These are phyloP conservation scores for Drosophila leonis DNA, from an alignment of 2,888 invertebrate species.

Conservation along the genomic window DNA sequence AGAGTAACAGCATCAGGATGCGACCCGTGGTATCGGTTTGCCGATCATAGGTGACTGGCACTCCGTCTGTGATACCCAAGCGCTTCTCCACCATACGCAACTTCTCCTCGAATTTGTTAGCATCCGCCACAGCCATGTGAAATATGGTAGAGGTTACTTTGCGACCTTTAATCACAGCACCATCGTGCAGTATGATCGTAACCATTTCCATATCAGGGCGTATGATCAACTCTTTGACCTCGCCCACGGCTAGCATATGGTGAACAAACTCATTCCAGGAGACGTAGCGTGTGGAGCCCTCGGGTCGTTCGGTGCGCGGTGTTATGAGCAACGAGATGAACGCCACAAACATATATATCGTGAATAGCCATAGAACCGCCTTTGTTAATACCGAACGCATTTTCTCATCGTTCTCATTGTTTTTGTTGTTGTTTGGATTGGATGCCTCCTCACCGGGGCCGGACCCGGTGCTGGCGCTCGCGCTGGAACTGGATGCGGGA, in stretches of 20 bases:
- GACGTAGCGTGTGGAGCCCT: slow-evolving; percentile 89
- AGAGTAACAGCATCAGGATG: slow-evolving; percentile 89
- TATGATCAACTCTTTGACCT: slow-evolving; percentile 95
- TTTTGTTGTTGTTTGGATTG: slow-evolving; percentile 82
- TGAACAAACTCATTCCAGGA: slow-evolving; percentile 99
- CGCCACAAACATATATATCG: slow-evolving; percentile 91
- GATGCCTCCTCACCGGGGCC: slow-evolving; percentile 45
- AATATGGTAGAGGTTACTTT: slow-evolving; percentile 88
- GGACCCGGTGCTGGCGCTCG: slow-evolving; percentile 12
- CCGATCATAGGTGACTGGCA: slow-evolving; percentile 94
- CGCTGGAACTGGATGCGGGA: slow-evolving; percentile 12
- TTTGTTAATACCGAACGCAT: slow-evolving; percentile 90
- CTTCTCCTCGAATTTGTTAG: slow-evolving; percentile 95
- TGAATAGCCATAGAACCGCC: slow-evolving; percentile 92
- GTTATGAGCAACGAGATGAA: slow-evolving; percentile 90
- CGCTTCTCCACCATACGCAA: slow-evolving; percentile 93
- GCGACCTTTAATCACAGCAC: slow-evolving; percentile 94
- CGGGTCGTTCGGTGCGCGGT: slow-evolving; percentile 89
- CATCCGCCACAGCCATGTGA: slow-evolving; percentile 94
- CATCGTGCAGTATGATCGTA: slow-evolving; percentile 93
- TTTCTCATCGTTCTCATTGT: slow-evolving; percentile 90
- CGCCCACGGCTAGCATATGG: slow-evolving; percentile 96
- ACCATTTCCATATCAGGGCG: slow-evolving; percentile 94
- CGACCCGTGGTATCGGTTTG: slow-evolving; percentile 91
- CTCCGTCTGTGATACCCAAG: slow-evolving; percentile 92